Evolutionary conservation across 2,113 vertebrate species (phyloP), one percentile per base, ranked within the genome.

Genomic region (Himantopus leucocephalus): DNA sequence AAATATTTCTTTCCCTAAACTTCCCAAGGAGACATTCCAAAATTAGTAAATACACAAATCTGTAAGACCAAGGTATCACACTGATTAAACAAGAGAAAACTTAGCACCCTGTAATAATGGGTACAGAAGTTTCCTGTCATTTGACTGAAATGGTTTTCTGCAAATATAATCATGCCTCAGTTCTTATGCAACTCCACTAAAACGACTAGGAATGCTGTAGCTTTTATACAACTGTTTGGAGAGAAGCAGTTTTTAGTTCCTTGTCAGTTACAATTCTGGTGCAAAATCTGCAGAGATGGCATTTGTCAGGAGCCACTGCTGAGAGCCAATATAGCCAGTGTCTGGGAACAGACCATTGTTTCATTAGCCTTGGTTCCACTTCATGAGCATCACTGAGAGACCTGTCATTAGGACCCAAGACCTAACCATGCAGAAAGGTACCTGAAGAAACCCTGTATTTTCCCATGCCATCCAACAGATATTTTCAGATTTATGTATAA

Each of bases 81-180:
- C 3, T 29, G 27, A 81, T 82, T 22, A 56, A 92, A 64, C 18
- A 23, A 1, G 2, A 90, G 43, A 47, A 89, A 68, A 52, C 8
- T 70, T 21, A 71, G 24, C n/a, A 63, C 3, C 7, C 21, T 72
- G n/a, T 34, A 66, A 37, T 0, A 81, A 23, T 12, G 0, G 0
- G 4, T 35, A 53, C 17, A 59, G 27, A 77, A 85, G 27, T 43
- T 70, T 55, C 29, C 50, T n/a, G 30, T 45, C 10, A 43, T n/a
- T 72, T 30, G 8, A 15, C 53, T 62, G 32, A 75, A 92, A 68
- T 4, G 3, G 2, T 45, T 58, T 78, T 48, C 85, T 72, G 41
- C 26, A 82, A 88, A 92, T 27, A 43, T 67, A 39, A 74, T 48
- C 39, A 68, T 0, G 1, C 13, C 29, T n/a, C 50, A 73, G 35